Base-by-base conservation (phyloP, 2,797 vertebrate species). In the Phalanger gymnotis region DNA sequence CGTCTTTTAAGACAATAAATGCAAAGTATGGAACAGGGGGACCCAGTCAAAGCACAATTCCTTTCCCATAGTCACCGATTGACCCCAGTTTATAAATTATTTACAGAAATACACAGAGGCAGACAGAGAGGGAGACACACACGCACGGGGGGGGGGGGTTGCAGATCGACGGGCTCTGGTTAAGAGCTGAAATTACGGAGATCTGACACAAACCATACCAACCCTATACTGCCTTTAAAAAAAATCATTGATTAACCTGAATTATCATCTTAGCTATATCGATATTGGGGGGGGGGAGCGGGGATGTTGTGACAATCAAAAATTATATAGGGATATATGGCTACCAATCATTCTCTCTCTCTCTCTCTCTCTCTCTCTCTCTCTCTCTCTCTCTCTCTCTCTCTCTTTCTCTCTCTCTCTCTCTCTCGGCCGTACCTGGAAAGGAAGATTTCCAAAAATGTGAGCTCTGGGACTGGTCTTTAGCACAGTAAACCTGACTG, bases 361-460 rank as follows among this genome's bases (percentile, higher is more conserved):
- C 57, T 58, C 57, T 57, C 56, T 57, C 56, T 57, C 56, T 61
- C 58, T 58, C 57, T n/a, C 14, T 40, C n/a, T 73, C 66, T 22
- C n/a, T 81, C 66, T 40, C n/a, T 94, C 95, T 94, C 94, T 54
- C 28, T 52, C 11, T 40, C n/a, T 14, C 47, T 30, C 81, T 55
- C 6, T 10, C 87, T 27, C 40, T 13, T n/a, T 90, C 1, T 51
- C 54, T 51, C 30, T 22, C 27, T 53, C 22, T 57, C n/a, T 92
- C 54, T 47, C 89, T n/a, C n/a, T 6, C 2, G 28, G 19, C 10
- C 58, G 92, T 91, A 99, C 99, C 99, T 99, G 99, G 98, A 98
- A 99, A 98, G 96, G 99, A 99, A 40, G 99, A 99, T 97, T 99
- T 99, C 99, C 99, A 99, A 97, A 99, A 99, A 97, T 99, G 98